Percentiles rank a stretch among this genome's conserved stretches.
Conservation (phyloP, 2,888 invertebrate genomes). For the Drosophila testacea region DNA sequence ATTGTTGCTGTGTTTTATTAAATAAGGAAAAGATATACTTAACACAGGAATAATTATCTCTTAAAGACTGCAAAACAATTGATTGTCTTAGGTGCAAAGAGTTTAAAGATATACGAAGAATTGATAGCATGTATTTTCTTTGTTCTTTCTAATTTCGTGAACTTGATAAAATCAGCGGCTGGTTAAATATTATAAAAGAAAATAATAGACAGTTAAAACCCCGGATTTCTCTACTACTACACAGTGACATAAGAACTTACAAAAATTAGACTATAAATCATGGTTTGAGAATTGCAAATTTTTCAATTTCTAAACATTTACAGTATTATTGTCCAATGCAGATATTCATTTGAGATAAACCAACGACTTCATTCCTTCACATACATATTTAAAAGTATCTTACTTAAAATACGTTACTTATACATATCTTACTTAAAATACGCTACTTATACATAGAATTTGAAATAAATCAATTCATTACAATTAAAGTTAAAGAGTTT, state of each 20-base stretch:
- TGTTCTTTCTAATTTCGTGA: slow-evolving; percentile 10
- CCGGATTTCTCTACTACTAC: not conserved
- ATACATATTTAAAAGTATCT: too few species aligned
- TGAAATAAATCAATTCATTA: too few species aligned
- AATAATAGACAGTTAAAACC: not conserved
- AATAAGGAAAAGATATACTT: slow-evolving; percentile 5
- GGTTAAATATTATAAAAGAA: not conserved
- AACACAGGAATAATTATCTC: slow-evolving; percentile 10
- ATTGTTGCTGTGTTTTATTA: slow-evolving; percentile 2
- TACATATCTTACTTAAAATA: too few species aligned
- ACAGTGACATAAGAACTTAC: not conserved
- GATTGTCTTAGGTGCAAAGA: not conserved
- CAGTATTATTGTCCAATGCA: too few species aligned
- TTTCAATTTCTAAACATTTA: not conserved
- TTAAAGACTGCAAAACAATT: not conserved
- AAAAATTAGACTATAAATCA: not conserved
- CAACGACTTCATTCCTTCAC: too few species aligned
- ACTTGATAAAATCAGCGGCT: slow-evolving; percentile 3
- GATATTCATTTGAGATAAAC: too few species aligned
- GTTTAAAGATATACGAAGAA: not conserved
- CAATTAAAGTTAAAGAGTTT: too few species aligned
- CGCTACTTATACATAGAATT: too few species aligned
- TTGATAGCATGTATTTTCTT: slow-evolving; percentile 5
- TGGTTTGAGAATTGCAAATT: not conserved
- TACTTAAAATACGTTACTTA: too few species aligned